Evolutionary conservation across 37 sponge, comb jelly and placozoan genomes (phyloP).

Genomic region (Diacarnus erythraeanus): DNA sequence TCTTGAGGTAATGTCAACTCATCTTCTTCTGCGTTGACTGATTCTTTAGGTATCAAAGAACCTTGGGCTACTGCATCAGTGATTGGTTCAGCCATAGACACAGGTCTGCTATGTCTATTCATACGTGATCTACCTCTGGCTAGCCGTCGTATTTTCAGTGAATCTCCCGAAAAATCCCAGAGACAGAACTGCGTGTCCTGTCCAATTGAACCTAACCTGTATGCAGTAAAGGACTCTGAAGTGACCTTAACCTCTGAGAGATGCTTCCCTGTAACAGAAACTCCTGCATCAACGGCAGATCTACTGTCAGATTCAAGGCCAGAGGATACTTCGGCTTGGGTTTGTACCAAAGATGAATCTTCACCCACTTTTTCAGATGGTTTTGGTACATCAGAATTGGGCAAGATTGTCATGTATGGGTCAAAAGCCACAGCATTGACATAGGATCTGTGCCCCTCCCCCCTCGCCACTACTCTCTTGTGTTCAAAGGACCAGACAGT

Average conservation of each 20-base stretch:
- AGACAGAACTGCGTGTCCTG: constrained; percentile 88
- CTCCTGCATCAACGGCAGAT: neutral
- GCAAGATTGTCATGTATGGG: constrained; percentile 53
- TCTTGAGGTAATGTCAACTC: neutral
- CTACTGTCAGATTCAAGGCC: neutral
- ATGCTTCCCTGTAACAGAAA: neutral
- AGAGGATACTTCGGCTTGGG: neutral
- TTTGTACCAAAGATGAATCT: neutral
- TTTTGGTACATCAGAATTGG: neutral
- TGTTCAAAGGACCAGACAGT: constrained; percentile 89
- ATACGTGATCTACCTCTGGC: constrained; percentile 28
- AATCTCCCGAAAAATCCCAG: constrained; percentile 91
- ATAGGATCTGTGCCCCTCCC: constrained; percentile 93
- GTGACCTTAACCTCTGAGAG: neutral
- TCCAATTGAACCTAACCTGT: constrained; percentile 91
- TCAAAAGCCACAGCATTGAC: constrained; percentile 92
- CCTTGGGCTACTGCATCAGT: neutral
- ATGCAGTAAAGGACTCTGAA: constrained; percentile 19
- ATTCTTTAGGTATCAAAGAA: neutral
- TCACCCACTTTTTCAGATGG: neutral
- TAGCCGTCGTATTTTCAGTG: constrained; percentile 41
- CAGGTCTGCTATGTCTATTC: constrained; percentile 16
- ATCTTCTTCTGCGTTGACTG: neutral
- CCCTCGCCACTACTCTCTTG: constrained; percentile 69
- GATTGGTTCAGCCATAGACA: constrained; percentile 3